Evolutionary conservation across 2,888 invertebrate genomes (phyloP).

Genomic region (Drepana falcataria): DNA sequence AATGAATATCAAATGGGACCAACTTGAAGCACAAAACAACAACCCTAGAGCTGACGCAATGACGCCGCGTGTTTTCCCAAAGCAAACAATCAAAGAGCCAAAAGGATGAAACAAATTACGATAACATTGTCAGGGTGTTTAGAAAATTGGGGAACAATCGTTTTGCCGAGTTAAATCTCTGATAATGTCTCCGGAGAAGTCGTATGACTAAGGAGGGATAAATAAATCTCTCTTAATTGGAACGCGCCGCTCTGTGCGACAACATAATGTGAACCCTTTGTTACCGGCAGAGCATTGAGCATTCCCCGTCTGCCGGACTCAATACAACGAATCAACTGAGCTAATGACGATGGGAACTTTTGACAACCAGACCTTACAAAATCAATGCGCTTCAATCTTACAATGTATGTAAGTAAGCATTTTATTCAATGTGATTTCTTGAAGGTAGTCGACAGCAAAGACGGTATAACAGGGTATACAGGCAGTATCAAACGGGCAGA

Average conservation of each 20-base stretch:
- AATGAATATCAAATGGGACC: constrained; percentile 65
- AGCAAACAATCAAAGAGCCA: constrained; percentile 62
- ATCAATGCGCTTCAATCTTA: constrained; percentile 27
- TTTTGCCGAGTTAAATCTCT: constrained; percentile 66
- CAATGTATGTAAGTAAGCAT: constrained; percentile 21
- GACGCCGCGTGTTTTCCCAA: constrained; percentile 56
- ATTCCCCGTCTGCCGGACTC: constrained; percentile 51
- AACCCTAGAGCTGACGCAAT: constrained; percentile 42
- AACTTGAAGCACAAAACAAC: constrained; percentile 48
- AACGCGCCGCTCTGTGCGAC: constrained; percentile 59
- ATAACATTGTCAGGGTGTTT: constrained; percentile 68
- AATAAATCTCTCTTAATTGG: constrained; percentile 75
- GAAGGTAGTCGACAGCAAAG: constrained; percentile 8
- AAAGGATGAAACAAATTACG: constrained; percentile 69
- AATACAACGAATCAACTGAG: constrained; percentile 54
- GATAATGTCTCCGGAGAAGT: constrained; percentile 66
- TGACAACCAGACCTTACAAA: constrained; percentile 42
- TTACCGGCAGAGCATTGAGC: constrained; percentile 56
- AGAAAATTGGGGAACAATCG: constrained; percentile 73
- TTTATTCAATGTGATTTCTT: constrained; percentile 20
- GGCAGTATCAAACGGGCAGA: constrained; percentile 12
- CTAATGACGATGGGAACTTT: constrained; percentile 58
- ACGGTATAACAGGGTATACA: constrained; percentile 14
- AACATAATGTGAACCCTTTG: constrained; percentile 67
- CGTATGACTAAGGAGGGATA: constrained; percentile 56